Conservation (phyloP, 1,140 invertebrate species). For the Diorhabda sublineata region DNA sequence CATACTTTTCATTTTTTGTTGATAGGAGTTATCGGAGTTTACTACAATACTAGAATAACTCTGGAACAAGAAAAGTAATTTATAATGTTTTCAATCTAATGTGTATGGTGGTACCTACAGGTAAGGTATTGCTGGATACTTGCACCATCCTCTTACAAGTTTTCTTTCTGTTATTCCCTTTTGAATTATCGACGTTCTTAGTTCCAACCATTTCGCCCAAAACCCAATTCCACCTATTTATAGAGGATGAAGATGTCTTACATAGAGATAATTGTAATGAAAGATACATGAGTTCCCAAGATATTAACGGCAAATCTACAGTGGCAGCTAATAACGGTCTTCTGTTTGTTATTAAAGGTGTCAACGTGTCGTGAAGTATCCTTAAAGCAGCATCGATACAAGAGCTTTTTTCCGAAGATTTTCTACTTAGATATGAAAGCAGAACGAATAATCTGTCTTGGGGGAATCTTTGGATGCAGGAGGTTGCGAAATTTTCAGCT, state of each 20-base stretch:
- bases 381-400: conserved; percentile 61
- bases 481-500: conserved; percentile 71
- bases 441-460: conserved; percentile 86
- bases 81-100: background rate
- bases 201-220: conserved; percentile 52
- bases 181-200: conserved; percentile 43
- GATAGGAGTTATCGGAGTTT: conserved; percentile 37
- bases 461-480: conserved; percentile 73
- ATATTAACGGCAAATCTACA: conserved; percentile 63
- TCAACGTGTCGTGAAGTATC: conserved; percentile 55
- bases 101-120: background rate
- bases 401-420: conserved; percentile 62
- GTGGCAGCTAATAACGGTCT: conserved; percentile 48
- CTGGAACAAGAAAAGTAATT: conserved; percentile 1
- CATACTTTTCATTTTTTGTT: conserved; percentile 59
- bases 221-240: conserved; percentile 75
- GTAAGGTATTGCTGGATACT: conserved; percentile 7
- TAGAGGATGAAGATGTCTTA: conserved; percentile 42
- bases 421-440: conserved; percentile 80
- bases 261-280: conserved; percentile 68
- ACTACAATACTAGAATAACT: conserved; percentile 15
- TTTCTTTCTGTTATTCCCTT: conserved; percentile 31
- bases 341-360: conserved; percentile 51
- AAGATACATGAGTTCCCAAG: conserved; percentile 76
- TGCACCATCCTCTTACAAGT: conserved; percentile 27